phyloP scores from a whole-genome alignment of 2,113 vertebrate species.

The Pteropus alecto region DNA sequence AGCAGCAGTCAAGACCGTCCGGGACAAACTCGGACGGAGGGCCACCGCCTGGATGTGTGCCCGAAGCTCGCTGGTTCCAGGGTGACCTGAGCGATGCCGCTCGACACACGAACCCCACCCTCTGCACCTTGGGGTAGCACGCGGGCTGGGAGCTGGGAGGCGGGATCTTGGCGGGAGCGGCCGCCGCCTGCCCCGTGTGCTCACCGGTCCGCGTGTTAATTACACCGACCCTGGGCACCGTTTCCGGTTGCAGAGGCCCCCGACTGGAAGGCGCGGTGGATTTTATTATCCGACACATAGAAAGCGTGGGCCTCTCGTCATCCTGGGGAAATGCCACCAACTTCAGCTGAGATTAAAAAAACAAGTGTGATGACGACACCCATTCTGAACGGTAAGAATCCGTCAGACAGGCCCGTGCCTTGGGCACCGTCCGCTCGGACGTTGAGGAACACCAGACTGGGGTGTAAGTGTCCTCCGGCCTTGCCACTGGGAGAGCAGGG shows the following conservation, averaged over 20 bases:
- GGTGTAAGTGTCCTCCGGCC: not conserved
- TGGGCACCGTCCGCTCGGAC: not conserved
- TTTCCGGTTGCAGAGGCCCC: not conserved
- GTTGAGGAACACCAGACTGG: not conserved
- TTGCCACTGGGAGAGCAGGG: not conserved
- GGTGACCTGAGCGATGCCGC: accelerated
- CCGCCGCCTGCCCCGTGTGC: no score
- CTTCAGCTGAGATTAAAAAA: not conserved
- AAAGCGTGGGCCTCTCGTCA: not conserved
- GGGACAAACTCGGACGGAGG: not conserved
- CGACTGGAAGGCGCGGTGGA: not conserved
- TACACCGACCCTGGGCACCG: not conserved
- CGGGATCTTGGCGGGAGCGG: no score
- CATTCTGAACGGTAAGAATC: not conserved
- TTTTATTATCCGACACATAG: not conserved
- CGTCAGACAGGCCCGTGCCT: not conserved
- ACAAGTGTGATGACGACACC: not conserved
- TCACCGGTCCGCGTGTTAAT: not conserved
- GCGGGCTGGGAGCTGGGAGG: no score
- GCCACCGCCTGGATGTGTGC: not conserved
- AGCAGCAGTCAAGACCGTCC: not conserved
- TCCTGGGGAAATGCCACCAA: not conserved
- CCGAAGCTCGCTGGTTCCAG: not conserved
- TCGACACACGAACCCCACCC: not conserved
- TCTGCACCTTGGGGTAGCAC: not conserved